A percentile compares a stretch with the other conserved stretches of the same genome.
phyloP scores from a whole-genome alignment of 2,888 invertebrate genomes.

The Cephalotes varians region DNA sequence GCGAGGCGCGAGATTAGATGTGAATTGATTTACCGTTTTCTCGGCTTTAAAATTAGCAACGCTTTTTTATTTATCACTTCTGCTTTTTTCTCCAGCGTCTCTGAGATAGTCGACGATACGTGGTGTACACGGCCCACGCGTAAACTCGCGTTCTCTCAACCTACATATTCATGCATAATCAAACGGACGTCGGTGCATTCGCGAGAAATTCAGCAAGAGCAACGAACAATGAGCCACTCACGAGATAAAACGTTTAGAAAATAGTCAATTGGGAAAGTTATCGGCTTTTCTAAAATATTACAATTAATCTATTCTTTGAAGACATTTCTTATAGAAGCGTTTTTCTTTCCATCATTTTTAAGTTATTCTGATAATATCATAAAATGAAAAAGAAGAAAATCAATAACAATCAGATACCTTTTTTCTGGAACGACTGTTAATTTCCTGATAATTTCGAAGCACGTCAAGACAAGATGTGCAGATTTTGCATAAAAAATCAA shows the following conservation, averaged over 20 bases:
- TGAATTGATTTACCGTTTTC: slow-evolving; percentile 58
- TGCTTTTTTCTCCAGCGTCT: slow-evolving; percentile 6
- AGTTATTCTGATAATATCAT: background rate
- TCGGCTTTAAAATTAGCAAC: slow-evolving; percentile 48
- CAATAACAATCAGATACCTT: background rate
- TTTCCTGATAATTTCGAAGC: background rate
- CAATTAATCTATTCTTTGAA: background rate
- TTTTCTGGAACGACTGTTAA: background rate
- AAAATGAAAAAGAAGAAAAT: background rate
- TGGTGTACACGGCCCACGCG: background rate
- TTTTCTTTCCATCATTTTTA: background rate
- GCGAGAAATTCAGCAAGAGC: slow-evolving; percentile 3
- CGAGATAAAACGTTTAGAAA: background rate
- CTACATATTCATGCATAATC: slow-evolving; percentile 47
- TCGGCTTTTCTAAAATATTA: background rate
- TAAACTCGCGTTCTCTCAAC: slow-evolving; percentile 36
- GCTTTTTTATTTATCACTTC: slow-evolving; percentile 48
- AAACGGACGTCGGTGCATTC: slow-evolving; percentile 1
- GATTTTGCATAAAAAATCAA: background rate
- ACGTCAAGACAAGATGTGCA: background rate
- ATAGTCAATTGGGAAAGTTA: background rate
- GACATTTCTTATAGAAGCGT: background rate
- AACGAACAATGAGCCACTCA: background rate
- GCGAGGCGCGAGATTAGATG: slow-evolving; percentile 37
- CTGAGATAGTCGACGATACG: slow-evolving; percentile 17